Conservation (phyloP, 1,140 invertebrate genomes). For the Aphis gossypii region DNA sequence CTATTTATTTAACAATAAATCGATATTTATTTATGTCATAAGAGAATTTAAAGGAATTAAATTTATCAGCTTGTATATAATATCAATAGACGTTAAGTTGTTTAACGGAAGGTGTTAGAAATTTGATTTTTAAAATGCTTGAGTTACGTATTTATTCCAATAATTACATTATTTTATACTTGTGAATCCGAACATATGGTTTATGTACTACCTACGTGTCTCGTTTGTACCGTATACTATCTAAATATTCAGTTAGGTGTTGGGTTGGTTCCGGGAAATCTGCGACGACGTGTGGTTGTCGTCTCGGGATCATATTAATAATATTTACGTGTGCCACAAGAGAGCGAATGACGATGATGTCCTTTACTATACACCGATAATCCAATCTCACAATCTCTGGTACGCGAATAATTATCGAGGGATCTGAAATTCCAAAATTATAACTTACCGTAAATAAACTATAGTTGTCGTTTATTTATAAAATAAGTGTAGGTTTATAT, state of each 20-base stretch:
- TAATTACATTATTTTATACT: background rate
- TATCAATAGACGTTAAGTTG: background rate
- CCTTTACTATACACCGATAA: background rate
- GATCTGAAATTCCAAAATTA: background rate
- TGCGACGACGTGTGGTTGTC: background rate
- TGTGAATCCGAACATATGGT: background rate
- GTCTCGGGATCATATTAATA: background rate
- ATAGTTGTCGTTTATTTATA: too few relatives aligned
- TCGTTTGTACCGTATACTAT: too few relatives aligned
- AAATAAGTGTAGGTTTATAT: too few relatives aligned
- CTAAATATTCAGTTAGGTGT: too few relatives aligned
- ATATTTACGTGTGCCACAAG: background rate
- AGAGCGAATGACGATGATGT: background rate
- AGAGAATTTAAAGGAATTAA: background rate
- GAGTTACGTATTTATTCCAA: background rate
- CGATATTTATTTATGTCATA: too few relatives aligned
- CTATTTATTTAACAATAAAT: background rate
- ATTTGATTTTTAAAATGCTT: background rate
- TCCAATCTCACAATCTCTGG: background rate
- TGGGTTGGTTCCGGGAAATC: too few relatives aligned
- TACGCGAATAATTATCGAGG: background rate
- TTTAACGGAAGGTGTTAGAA: background rate
- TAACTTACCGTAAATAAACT: background rate
- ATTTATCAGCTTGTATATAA: background rate
- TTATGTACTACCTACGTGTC: background rate